Evolutionary conservation across 2,113 vertebrate genomes (phyloP), one percentile per base, ranked within the genome.

Genomic region (Rissa tridactyla): DNA sequence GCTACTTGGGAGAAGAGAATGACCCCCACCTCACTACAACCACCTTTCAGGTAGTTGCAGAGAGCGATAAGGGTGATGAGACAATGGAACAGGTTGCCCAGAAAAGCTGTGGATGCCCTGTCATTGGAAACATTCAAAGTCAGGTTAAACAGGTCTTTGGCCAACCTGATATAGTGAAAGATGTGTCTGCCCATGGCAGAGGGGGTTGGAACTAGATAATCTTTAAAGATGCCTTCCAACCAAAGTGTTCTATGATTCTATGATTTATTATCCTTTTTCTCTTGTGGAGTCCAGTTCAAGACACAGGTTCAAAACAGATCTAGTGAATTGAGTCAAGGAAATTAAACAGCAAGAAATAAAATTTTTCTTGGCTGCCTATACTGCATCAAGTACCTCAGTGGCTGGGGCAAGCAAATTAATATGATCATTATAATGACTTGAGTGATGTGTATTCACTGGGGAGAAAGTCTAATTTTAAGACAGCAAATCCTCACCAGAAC

Each of bases 1-100:
- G 3, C 2, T 25, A n/a, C 18, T 34, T 44, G 14, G 12, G 9
- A 70, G 15, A 70, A 62, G 18, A 55, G 12, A 34, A 5, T 0
- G 0, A 60, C 6, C 3, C 13, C 13, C 13, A 40, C 15, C 6
- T 82, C 4, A 1, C 15, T 51, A 18, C 36, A 25, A 29, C 5
- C n/a, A 30, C 38, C 21, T 52, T 32, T 52, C 42, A 64, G 29
- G 19, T 49, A 26, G n/a, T 6, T 40, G 6, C 12, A 20, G 25
- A 21, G 46, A 47, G 46, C 10, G 20, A 47, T 21, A 47, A 47
- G 10, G 46, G 46, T 46, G 8, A 3, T 75, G 44, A 60, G 22
- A 36, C 11, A 22, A 6, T 66, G 36, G 27, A 52, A n/a, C 23
- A 52, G 10, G 13, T 91, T 65, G 18, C 13, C 32, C 13, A 34